Evolutionary conservation across 2,113 vertebrate species (phyloP).

Genomic region (Menidia beryllina): DNA sequence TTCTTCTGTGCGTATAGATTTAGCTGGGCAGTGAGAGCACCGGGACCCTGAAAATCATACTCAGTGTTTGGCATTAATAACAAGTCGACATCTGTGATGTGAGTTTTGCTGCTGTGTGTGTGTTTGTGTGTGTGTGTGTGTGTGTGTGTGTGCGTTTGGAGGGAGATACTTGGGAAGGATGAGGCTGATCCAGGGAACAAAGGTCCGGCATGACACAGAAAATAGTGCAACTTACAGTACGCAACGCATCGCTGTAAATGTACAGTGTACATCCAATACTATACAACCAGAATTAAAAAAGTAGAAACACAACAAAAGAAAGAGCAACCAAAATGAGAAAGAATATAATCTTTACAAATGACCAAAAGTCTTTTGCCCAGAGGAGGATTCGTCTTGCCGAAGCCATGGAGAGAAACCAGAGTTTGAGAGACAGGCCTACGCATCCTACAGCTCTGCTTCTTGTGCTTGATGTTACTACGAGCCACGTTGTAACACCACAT

Average conservation of each 20-base stretch:
- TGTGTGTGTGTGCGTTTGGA: constrained; percentile 2
- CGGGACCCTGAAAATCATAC: constrained; percentile 44
- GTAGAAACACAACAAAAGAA: constrained; percentile 73
- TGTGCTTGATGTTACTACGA: constrained; percentile 84
- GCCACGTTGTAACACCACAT: constrained; percentile 74
- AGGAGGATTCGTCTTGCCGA: constrained; percentile 87
- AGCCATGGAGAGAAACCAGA: constrained; percentile 87
- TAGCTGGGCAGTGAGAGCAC: constrained; percentile 68
- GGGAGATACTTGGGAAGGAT: constrained; percentile 78
- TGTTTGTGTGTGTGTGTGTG: constrained; percentile 13
- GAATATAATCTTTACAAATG: constrained; percentile 68
- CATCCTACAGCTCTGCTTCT: constrained; percentile 85
- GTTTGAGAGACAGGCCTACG: constrained; percentile 87
- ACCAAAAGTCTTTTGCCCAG: constrained; percentile 87
- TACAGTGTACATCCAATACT: constrained; percentile 96
- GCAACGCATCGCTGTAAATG: constrained; percentile 92
- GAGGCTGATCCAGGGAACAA: constrained; percentile 46
- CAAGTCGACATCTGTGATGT: constrained; percentile 31
- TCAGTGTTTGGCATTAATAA: constrained; percentile 44
- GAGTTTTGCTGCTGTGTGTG: constrained; percentile 33
- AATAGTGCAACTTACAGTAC: constrained; percentile 98
- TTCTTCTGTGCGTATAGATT: constrained; percentile 14
- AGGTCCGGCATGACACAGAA: constrained; percentile 84
- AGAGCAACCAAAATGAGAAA: constrained; percentile 27
- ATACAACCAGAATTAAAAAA: constrained; percentile 98